These are phyloP conservation scores for Barbus barbus DNA, from an alignment of 2,113 vertebrate species.

Conservation along the genomic window DNA sequence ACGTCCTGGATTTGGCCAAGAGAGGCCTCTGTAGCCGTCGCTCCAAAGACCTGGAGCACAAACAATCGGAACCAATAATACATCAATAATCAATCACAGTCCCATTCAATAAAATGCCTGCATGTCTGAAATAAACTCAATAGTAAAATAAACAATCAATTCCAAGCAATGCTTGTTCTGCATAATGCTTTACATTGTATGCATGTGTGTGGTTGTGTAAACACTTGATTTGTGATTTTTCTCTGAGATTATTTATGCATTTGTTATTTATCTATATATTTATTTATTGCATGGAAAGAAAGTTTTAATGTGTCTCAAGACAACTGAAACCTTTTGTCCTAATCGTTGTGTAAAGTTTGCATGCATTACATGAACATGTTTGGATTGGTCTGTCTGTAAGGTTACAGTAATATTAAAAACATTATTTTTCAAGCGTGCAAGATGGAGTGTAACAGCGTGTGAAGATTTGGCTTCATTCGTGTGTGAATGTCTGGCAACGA, in stretches of 20 bases:
- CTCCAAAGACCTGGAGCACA: conserved; percentile 81
- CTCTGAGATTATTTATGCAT: neutral
- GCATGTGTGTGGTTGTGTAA: neutral
- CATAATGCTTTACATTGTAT: neutral
- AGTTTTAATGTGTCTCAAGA: neutral
- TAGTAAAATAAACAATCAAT: neutral
- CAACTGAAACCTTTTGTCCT: neutral
- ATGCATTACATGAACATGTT: neutral
- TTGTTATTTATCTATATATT: neutral
- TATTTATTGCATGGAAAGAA: neutral
- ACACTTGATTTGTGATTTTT: too few species aligned
- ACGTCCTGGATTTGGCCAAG: conserved; percentile 84
- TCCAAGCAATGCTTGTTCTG: neutral
- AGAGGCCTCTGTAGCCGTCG: conserved; percentile 83
- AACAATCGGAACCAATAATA: conserved; percentile 31
- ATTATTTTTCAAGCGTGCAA: neutral
- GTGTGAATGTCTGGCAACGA: conserved; percentile 22
- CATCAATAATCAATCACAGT: too few species aligned
- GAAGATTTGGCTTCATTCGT: conserved; percentile 1
- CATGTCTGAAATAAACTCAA: neutral
- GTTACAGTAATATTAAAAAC: conserved; percentile 2
- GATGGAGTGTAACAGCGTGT: conserved; percentile 4
- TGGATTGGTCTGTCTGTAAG: neutral
- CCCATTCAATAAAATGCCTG: neutral
- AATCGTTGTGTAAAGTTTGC: neutral